Conservation (phyloP, 2,113 vertebrate genomes). For the Heterochromis multidens region DNA sequence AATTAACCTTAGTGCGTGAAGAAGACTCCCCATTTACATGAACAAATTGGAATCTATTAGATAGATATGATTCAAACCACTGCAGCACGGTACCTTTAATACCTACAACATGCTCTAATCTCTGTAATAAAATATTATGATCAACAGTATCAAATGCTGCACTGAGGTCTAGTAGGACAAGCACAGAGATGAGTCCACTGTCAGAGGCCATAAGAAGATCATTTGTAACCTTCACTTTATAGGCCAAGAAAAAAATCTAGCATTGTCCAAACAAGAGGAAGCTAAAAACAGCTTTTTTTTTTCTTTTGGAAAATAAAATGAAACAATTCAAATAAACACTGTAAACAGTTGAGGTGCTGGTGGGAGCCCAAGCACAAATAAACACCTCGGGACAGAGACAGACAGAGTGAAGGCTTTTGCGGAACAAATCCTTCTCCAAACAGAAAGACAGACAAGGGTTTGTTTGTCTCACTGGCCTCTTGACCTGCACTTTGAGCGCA, state of each 20-base stretch:
- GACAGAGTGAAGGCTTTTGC: slow-evolving; percentile 43
- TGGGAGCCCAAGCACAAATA: slow-evolving; percentile 53
- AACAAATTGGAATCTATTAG: too few relatives aligned
- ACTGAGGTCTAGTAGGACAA: too few relatives aligned
- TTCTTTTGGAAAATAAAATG: slow-evolving; percentile 36
- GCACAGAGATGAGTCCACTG: too few relatives aligned
- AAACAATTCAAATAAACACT: slow-evolving; percentile 44
- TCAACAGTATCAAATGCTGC: too few relatives aligned
- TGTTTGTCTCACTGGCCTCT: slow-evolving; percentile 50
- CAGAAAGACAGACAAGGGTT: slow-evolving; percentile 43
- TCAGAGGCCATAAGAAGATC: too few relatives aligned
- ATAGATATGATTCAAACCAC: too few relatives aligned
- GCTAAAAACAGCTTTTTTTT: slow-evolving; percentile 19
- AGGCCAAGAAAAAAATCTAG: slow-evolving; percentile 40
- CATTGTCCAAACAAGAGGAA: slow-evolving; percentile 46
- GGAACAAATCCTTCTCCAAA: slow-evolving; percentile 62
- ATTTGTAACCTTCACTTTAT: too few relatives aligned
- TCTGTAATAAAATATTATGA: too few relatives aligned
- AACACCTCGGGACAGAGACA: slow-evolving; percentile 62
- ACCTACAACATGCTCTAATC: too few relatives aligned
- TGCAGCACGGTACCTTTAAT: too few relatives aligned
- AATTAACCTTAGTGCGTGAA: too few relatives aligned
- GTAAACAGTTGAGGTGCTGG: slow-evolving; percentile 54
- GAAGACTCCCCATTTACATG: too few relatives aligned
- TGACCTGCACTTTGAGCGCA: slow-evolving; percentile 46